These are phyloP conservation scores for Lasioglossum albipes DNA, from an alignment of 1,140 invertebrate genomes.

Conservation along the genomic window DNA sequence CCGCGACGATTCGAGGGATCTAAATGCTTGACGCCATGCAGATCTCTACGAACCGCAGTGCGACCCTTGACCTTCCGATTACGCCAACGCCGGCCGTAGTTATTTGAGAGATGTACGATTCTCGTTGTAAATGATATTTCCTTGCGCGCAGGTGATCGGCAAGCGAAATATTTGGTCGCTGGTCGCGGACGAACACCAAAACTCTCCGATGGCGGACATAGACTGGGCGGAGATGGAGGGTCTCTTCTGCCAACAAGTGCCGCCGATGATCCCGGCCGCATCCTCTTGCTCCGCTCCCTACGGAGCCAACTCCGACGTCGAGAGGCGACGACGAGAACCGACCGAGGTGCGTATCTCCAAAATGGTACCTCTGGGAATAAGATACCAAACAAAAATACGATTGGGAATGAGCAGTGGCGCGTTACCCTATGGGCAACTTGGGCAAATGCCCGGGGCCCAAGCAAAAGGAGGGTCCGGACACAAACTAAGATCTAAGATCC, in stretches of 20 bases:
- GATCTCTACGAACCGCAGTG: too few relatives aligned
- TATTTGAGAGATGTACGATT: neutral
- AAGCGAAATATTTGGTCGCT: conserved; percentile 96
- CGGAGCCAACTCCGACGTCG: conserved; percentile 78
- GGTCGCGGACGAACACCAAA: conserved; percentile 91
- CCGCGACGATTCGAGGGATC: too few relatives aligned
- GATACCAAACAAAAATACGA: too few relatives aligned
- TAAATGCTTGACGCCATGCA: too few relatives aligned
- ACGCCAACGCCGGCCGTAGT: too few relatives aligned
- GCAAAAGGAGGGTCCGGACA: too few relatives aligned
- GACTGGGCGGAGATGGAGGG: conserved; percentile 96
- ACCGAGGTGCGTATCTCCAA: conserved; percentile 78
- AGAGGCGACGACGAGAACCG: conserved; percentile 85
- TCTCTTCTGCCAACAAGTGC: conserved; percentile 92
- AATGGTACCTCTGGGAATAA: too few relatives aligned
- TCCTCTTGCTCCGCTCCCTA: conserved; percentile 80
- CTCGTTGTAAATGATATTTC: neutral
- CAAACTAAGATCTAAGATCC: too few relatives aligned
- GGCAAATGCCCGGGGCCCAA: too few relatives aligned
- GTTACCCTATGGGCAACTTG: too few relatives aligned
- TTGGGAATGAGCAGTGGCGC: too few relatives aligned
- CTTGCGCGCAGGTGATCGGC: conserved; percentile 83
- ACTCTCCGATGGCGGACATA: conserved; percentile 88
- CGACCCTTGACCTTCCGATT: too few relatives aligned
- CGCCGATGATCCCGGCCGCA: conserved; percentile 81